Evolutionary conservation across 92 coral and sea anemone genomes (phyloP).

Genomic region (Desmophyllum pertusum): DNA sequence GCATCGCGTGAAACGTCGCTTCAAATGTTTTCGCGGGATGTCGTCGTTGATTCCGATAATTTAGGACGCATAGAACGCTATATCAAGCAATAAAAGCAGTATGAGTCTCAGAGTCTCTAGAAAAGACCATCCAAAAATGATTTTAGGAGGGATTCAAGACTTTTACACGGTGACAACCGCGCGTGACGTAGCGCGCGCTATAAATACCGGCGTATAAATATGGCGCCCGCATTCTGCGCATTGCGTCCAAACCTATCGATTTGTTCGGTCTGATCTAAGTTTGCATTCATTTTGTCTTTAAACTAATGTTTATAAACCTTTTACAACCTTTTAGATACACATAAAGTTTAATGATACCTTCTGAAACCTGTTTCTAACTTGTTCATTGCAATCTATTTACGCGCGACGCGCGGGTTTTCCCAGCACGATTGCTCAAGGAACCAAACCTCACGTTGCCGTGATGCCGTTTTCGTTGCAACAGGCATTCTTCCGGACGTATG

Average conservation of each 20-base stretch:
- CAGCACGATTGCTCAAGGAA: not conserved
- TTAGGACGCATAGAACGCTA: not conserved
- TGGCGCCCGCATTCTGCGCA: not conserved
- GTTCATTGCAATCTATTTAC: conserved; percentile 18
- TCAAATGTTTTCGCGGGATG: not conserved
- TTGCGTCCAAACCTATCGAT: not conserved
- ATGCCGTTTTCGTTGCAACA: conserved; percentile 10
- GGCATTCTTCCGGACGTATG: not conserved
- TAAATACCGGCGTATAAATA: too few relatives aligned
- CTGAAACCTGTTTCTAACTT: not conserved
- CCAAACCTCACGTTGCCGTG: conserved; percentile 8
- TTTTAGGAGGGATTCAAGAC: not conserved
- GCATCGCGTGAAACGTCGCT: not conserved
- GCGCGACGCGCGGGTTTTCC: conserved; percentile 65
- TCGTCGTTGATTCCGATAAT: not conserved
- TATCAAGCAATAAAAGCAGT: not conserved
- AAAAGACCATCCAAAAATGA: not conserved
- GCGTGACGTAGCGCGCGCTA: not conserved
- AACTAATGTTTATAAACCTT: not conserved
- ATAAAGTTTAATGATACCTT: not conserved
- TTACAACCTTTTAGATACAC: not conserved
- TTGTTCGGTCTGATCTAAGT: not conserved
- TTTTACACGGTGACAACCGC: not conserved
- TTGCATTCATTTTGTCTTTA: not conserved
- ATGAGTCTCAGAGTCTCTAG: not conserved